Conservation (phyloP, 2,888 invertebrate genomes). For the Stegophylla sp. region DNA sequence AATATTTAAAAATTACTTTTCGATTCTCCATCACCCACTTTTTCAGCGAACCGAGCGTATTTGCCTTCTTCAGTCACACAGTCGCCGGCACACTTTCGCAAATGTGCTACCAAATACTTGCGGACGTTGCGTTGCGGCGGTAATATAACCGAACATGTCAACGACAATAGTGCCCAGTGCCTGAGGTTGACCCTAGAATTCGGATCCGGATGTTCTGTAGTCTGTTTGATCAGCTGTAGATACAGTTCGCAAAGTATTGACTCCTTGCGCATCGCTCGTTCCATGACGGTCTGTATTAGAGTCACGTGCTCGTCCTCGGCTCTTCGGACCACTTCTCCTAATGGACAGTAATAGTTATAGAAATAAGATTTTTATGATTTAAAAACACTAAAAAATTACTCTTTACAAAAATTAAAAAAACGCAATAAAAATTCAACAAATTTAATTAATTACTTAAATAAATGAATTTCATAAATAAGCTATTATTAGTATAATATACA, state of each 20-base stretch:
- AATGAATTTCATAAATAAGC: too few relatives aligned
- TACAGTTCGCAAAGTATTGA: slow-evolving; percentile 87
- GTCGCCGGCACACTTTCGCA: slow-evolving; percentile 86
- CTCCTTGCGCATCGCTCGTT: slow-evolving; percentile 89
- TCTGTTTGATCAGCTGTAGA: slow-evolving; percentile 88
- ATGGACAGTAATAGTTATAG: too few relatives aligned
- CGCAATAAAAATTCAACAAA: too few relatives aligned
- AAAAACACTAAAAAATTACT: too few relatives aligned
- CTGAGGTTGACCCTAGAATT: slow-evolving; percentile 84
- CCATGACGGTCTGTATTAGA: slow-evolving; percentile 86
- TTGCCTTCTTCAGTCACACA: slow-evolving; percentile 91
- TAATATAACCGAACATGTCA: slow-evolving; percentile 81
- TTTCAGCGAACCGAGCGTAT: slow-evolving; percentile 90
- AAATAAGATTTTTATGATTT: too few relatives aligned
- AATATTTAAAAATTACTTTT: neutral
- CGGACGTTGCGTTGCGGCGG: slow-evolving; percentile 86
- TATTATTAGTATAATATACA: too few relatives aligned
- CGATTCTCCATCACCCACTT: slow-evolving; percentile 66
- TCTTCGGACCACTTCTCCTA: slow-evolving; percentile 59
- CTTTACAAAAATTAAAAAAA: too few relatives aligned
- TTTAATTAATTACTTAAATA: too few relatives aligned
- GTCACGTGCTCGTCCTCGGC: slow-evolving; percentile 88
- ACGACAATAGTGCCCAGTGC: slow-evolving; percentile 88
- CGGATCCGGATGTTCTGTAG: slow-evolving; percentile 90
- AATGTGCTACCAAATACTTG: slow-evolving; percentile 85